Base-by-base conservation (phyloP, 2,113 vertebrate genomes). In the Myotis yumanensis region DNA sequence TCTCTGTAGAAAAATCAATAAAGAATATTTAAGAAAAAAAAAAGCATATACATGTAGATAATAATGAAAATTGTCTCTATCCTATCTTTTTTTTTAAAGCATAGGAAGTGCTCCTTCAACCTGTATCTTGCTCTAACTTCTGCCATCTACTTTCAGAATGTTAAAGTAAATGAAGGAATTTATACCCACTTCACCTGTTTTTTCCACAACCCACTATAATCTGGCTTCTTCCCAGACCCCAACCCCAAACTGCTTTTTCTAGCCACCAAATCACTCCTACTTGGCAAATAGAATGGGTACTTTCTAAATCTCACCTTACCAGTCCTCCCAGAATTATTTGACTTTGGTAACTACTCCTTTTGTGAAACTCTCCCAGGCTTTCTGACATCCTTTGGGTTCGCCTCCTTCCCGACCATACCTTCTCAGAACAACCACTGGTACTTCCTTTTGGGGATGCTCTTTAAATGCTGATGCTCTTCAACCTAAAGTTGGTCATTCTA, bases 271-370 rank as follows among this genome's bases (percentile, higher is more conserved):
- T 79, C 43, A 71, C 40, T 91, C 46, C n/a, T 69, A n/a, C 9
- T 59, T n/a, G 30, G 35, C 62, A 80, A 75, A 86, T 0, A 17
- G 17, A 95, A 72, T 35, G 35, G 89, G 16, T 48, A 72, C 23
- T 89, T 95, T 92, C 83, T 94, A 51, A 95, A 40, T 23, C 64
- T 89, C 68, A 81, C 80, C 57, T 91, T 75, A 86, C 90, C 11
- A 28, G 81, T 85, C 85, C 62, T 91, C 54, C 62, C 15, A 72
- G 85, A 71, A 95, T 48, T 77, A 91, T 35, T 0, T 73, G 66
- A 76, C 72, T 91, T 48, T 20, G 22, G 40, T 48, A 84, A 84
- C 35, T 71, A 82, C 6, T 57, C 20, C n/a, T 89, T 76, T 73
- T 66, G 52, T 69, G 48, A 92, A 90, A 86, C 54, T 81, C 52